phyloP scores from a whole-genome alignment of 2,888 invertebrate genomes.

The Apamea crenata region DNA sequence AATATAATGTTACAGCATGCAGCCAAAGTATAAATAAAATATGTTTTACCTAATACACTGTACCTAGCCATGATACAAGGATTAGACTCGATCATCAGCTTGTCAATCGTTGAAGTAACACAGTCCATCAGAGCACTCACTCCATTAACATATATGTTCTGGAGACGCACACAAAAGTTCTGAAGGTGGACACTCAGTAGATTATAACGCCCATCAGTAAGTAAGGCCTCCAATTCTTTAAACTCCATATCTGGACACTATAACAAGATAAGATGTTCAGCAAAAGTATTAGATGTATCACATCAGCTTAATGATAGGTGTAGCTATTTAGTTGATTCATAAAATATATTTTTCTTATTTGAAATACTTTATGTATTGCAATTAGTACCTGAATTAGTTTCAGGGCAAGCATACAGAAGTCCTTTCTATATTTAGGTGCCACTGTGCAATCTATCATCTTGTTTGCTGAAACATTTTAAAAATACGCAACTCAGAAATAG shows the following conservation, averaged over 20 bases:
- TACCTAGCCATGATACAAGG: conserved; percentile 91
- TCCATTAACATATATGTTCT: conserved; percentile 90
- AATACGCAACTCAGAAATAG: background rate
- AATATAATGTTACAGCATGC: background rate
- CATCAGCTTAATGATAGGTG: background rate
- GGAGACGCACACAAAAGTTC: conserved; percentile 91
- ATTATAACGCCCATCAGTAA: conserved; percentile 91
- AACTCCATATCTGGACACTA: conserved; percentile 95
- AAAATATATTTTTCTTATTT: background rate
- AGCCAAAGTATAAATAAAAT: conserved; percentile 2
- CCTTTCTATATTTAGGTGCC: conserved; percentile 92
- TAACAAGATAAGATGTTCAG: conserved; percentile 59
- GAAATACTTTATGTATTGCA: background rate
- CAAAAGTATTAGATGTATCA: background rate
- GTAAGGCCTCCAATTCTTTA: conserved; percentile 91
- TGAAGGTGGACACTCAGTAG: conserved; percentile 90
- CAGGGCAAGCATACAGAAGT: conserved; percentile 95
- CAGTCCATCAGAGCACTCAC: conserved; percentile 92
- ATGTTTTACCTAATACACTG: conserved; percentile 92
- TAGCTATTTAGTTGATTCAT: background rate
- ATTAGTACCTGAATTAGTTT: conserved; percentile 93
- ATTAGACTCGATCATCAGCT: conserved; percentile 89
- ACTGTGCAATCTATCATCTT: conserved; percentile 87
- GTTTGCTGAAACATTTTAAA: conserved; percentile 81
- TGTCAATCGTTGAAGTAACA: conserved; percentile 90